Evolutionary conservation across 2,797 vertebrate species (phyloP).

Genomic region (Parauchenoglanis punctatus): DNA sequence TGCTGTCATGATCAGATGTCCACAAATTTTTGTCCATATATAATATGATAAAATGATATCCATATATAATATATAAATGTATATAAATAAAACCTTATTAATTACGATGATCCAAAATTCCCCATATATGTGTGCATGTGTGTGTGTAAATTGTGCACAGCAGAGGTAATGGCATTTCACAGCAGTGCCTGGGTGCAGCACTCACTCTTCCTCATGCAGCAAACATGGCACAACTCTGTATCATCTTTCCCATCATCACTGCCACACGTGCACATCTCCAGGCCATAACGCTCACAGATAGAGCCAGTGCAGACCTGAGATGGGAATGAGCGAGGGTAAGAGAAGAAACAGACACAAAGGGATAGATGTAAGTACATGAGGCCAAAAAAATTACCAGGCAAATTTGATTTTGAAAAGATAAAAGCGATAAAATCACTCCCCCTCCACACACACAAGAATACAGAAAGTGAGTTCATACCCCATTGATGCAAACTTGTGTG

Average conservation of each 20-base stretch:
- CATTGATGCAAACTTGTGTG: constrained; percentile 94
- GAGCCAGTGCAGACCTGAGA: constrained; percentile 90
- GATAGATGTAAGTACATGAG: neutral
- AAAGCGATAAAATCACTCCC: neutral
- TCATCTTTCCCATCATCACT: constrained; percentile 84
- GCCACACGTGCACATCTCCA: constrained; percentile 91
- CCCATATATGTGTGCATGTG: neutral
- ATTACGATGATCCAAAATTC: neutral
- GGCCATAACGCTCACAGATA: constrained; percentile 85
- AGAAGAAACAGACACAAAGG: neutral
- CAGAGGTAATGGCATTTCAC: neutral
- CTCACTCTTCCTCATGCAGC: constrained; percentile 95
- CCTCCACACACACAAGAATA: neutral
- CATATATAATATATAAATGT: neutral
- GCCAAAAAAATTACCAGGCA: neutral
- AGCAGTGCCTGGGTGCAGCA: neutral
- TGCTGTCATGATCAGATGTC: too few relatives aligned
- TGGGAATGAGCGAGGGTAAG: neutral
- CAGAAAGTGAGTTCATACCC: constrained; percentile 74
- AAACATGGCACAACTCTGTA: constrained; percentile 91
- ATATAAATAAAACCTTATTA: neutral
- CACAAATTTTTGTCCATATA: too few relatives aligned
- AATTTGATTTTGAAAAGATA: neutral
- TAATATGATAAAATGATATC: too few relatives aligned
- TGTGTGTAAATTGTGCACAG: neutral